Conservation (phyloP, 1,140 invertebrate genomes). For the Anagrus nilaparvatae region DNA sequence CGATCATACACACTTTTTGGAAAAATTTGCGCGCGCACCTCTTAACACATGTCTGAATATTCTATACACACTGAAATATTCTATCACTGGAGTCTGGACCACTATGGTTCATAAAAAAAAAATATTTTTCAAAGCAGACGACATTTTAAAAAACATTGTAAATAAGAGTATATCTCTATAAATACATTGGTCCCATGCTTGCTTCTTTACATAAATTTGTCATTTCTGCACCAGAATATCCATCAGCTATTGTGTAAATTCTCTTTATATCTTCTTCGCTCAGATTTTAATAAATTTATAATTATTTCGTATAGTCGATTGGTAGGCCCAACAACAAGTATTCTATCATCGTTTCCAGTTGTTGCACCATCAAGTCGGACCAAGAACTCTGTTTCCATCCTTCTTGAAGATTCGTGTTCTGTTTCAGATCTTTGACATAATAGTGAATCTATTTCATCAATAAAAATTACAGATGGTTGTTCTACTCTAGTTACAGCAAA, state of each 20-base stretch:
- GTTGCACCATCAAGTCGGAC: slow-evolving; percentile 81
- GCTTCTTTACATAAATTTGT: slow-evolving; percentile 84
- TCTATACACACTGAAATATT: too few relatives aligned
- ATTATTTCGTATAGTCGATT: slow-evolving; percentile 89
- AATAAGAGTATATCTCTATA: too few relatives aligned
- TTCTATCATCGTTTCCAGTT: slow-evolving; percentile 68
- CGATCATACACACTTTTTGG: too few relatives aligned
- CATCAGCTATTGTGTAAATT: slow-evolving; percentile 59
- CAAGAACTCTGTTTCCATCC: slow-evolving; percentile 91
- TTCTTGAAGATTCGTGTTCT: slow-evolving; percentile 82
- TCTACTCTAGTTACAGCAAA: slow-evolving; percentile 79
- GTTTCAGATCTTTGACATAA: slow-evolving; percentile 75
- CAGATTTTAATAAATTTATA: slow-evolving; percentile 56
- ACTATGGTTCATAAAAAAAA: too few relatives aligned
- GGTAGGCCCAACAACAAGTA: slow-evolving; percentile 85
- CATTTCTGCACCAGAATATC: slow-evolving; percentile 92
- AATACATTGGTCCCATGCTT: slow-evolving; percentile 86
- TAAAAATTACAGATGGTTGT: slow-evolving; percentile 79
- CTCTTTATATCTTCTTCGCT: slow-evolving; percentile 52
- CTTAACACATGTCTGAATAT: too few relatives aligned
- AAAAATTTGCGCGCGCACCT: too few relatives aligned
- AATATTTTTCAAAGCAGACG: too few relatives aligned
- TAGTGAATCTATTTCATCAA: slow-evolving; percentile 92
- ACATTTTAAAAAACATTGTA: too few relatives aligned
- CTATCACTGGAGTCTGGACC: too few relatives aligned